phyloP scores from a whole-genome alignment of 2,113 vertebrate species.

The Mohoua ochrocephala region DNA sequence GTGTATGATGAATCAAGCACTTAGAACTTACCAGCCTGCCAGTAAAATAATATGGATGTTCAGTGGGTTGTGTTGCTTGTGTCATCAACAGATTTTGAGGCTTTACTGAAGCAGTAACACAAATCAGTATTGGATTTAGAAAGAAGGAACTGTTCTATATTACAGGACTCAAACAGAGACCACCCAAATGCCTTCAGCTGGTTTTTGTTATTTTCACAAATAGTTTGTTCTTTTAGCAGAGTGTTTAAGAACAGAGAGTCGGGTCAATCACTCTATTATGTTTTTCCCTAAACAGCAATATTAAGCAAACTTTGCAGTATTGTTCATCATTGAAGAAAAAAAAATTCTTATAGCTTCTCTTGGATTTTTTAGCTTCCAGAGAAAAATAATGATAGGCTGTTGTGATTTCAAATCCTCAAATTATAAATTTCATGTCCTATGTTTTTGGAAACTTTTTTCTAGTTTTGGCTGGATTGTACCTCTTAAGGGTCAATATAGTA shows the following conservation, averaged over 20 bases:
- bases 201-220: conserved; percentile 35
- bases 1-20: background rate
- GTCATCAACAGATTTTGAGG: background rate
- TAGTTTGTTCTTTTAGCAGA: background rate
- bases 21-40: background rate
- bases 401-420: background rate
- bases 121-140: background rate
- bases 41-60: background rate
- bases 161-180: background rate
- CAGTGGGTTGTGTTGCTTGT: background rate
- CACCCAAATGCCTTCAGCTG: conserved; percentile 49
- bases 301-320: background rate
- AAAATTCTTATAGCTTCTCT: background rate
- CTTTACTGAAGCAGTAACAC: background rate
- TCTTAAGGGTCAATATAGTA: background rate
- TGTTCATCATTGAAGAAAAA: background rate
- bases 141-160: background rate
- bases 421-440: background rate
- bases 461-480: background rate
- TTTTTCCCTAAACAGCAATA: background rate
- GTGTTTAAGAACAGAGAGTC: background rate
- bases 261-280: background rate
- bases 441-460: background rate
- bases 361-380: background rate
- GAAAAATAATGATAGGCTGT: background rate